A percentile compares a stretch with the other conserved stretches of the same genome.
Conservation (phyloP, 2,797 vertebrate genomes). For the Neoniphon sammara region DNA sequence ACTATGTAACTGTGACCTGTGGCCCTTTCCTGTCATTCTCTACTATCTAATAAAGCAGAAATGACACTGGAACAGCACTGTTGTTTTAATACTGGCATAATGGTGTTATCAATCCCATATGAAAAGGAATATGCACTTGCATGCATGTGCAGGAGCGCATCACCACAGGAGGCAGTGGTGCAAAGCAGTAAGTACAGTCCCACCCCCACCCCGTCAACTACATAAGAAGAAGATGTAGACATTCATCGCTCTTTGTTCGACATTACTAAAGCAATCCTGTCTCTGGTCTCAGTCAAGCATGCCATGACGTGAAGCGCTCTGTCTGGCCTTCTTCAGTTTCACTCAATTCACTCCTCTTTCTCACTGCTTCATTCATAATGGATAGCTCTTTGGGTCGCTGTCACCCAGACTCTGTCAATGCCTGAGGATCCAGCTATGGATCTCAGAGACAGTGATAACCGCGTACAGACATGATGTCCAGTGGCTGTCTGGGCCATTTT, state of each 20-base stretch:
- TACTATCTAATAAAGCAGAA: conserved; percentile 6
- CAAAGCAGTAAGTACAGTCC: conserved; percentile 36
- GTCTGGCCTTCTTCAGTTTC: conserved; percentile 77
- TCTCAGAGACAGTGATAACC: conserved; percentile 51
- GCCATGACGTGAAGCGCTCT: conserved; percentile 76
- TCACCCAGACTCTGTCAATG: conserved; percentile 74
- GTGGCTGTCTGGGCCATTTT: conserved; percentile 32
- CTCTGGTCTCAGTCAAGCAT: conserved; percentile 80
- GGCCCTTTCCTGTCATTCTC: background rate
- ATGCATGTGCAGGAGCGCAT: background rate
- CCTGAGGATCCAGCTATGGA: conserved; percentile 55
- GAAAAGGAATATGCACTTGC: background rate
- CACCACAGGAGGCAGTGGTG: conserved; percentile 21
- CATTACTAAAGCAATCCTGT: conserved; percentile 84
- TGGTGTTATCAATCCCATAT: conserved; percentile 8
- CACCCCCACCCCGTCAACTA: conserved; percentile 49
- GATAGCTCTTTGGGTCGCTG: conserved; percentile 76
- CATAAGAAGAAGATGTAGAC: conserved; percentile 76
- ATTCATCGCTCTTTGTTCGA: conserved; percentile 80
- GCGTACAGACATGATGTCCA: conserved; percentile 51
- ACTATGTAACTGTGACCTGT: background rate
- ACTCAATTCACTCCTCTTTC: conserved; percentile 84
- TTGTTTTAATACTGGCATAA: conserved; percentile 1
- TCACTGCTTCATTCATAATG: conserved; percentile 83
- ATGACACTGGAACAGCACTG: conserved; percentile 5